These are phyloP conservation scores for Actenoides hombroni DNA, from an alignment of 2,113 vertebrate species.

Conservation along the genomic window DNA sequence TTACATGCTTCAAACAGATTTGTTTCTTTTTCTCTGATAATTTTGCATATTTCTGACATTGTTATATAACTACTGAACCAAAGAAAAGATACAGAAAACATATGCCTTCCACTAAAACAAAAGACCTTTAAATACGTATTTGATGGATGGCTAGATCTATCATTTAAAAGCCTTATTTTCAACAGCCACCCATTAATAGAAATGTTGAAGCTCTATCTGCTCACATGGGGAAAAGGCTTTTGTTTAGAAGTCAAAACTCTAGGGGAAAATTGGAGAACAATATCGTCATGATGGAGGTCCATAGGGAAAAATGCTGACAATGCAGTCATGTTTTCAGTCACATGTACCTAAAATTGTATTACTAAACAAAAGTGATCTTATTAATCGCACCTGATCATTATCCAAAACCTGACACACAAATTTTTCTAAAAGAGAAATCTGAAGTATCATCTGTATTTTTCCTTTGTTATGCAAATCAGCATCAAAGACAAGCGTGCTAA, in stretches of 20 bases:
- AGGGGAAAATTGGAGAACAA: neutral
- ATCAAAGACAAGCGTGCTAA: constrained; percentile 49
- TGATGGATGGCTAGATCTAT: neutral
- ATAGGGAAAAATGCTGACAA: neutral
- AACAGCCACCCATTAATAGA: neutral
- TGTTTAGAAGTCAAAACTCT: neutral
- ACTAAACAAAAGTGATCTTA: neutral
- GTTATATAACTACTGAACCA: neutral
- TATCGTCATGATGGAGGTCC: neutral
- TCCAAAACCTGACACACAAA: neutral
- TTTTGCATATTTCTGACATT: neutral
- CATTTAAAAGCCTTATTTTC: neutral
- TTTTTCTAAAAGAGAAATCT: constrained; percentile 28
- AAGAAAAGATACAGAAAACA: neutral
- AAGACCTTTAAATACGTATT: neutral
- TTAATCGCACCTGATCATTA: neutral
- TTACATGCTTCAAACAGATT: neutral
- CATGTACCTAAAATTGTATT: neutral
- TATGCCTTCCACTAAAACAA: neutral
- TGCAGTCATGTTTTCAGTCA: neutral
- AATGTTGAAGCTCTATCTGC: neutral
- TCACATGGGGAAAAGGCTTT: neutral
- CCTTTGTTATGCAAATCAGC: constrained; percentile 19
- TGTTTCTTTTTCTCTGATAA: neutral
- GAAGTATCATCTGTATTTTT: constrained; percentile 5